Conservation (phyloP, 2,797 vertebrate species). For the Merluccius polli region DNA sequence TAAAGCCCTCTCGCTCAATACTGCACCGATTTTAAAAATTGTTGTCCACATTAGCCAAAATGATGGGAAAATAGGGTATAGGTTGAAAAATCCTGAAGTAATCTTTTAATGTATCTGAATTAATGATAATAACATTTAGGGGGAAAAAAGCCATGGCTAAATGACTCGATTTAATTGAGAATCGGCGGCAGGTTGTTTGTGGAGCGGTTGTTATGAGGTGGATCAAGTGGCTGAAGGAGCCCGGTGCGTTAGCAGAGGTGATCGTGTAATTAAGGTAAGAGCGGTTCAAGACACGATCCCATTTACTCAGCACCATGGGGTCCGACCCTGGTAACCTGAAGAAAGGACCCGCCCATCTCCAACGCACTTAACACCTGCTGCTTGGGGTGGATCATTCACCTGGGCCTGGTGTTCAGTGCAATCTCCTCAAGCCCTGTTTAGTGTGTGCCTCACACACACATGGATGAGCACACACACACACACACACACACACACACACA, state of each 20-base stretch:
- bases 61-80: no score
- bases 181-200: not conserved
- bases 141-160: not conserved
- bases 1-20: no score
- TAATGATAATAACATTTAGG: no score
- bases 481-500: no score
- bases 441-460: no score
- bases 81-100: no score
- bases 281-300: not conserved
- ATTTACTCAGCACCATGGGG: slow-evolving; percentile 29
- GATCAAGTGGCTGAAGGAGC: not conserved
- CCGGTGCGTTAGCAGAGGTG: not conserved
- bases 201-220: not conserved
- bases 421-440: no score
- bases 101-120: no score
- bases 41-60: no score
- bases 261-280: slow-evolving; percentile 49
- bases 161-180: not conserved
- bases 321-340: slow-evolving; percentile 64
- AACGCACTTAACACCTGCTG: slow-evolving; percentile 62
- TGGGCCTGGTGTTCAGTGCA: slow-evolving; percentile 16
- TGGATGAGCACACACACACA: no score
- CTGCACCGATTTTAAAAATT: no score
- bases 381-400: slow-evolving; percentile 53
- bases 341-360: slow-evolving; percentile 46